These are phyloP conservation scores for Stenchaetothrips biformis DNA, from an alignment of 2,888 invertebrate species.

Conservation along the genomic window DNA sequence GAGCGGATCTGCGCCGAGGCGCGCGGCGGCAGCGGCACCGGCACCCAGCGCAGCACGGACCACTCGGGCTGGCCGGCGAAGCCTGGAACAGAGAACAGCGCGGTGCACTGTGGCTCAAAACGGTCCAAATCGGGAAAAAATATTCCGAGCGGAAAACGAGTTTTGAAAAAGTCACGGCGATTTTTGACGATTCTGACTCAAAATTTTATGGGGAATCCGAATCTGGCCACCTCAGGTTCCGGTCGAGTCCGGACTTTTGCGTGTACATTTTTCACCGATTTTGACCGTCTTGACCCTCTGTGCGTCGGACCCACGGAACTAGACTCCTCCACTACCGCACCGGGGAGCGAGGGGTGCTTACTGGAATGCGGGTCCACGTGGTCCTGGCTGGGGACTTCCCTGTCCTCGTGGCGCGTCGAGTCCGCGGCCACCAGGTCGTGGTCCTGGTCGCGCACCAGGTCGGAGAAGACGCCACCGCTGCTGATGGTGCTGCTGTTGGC, in stretches of 20 bases:
- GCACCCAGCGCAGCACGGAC: conserved; percentile 19
- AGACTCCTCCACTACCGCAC: neutral
- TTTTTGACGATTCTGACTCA: no score
- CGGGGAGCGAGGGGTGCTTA: no score
- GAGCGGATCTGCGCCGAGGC: conserved; percentile 40
- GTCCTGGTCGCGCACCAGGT: conserved; percentile 14
- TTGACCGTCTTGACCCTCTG: no score
- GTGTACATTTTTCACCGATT: no score
- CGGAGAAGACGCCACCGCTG: conserved; percentile 1
- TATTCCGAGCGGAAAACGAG: no score
- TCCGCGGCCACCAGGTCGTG: conserved; percentile 11
- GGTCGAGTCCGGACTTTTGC: no score
- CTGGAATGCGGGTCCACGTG: no score
- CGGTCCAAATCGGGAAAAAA: no score
- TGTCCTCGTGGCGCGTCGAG: conserved; percentile 23
- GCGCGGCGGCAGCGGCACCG: conserved; percentile 10
- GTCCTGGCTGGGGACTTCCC: no score
- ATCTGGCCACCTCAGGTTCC: no score
- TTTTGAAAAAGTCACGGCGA: no score
- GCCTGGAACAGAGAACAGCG: neutral
- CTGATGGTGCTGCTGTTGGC: conserved; percentile 20
- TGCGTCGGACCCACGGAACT: neutral
- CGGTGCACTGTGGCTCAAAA: neutral
- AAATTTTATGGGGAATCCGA: no score
- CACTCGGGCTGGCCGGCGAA: conserved; percentile 1